Evolutionary conservation across 1,140 invertebrate genomes (phyloP).

Genomic region (Aphelinus atriplicis): DNA sequence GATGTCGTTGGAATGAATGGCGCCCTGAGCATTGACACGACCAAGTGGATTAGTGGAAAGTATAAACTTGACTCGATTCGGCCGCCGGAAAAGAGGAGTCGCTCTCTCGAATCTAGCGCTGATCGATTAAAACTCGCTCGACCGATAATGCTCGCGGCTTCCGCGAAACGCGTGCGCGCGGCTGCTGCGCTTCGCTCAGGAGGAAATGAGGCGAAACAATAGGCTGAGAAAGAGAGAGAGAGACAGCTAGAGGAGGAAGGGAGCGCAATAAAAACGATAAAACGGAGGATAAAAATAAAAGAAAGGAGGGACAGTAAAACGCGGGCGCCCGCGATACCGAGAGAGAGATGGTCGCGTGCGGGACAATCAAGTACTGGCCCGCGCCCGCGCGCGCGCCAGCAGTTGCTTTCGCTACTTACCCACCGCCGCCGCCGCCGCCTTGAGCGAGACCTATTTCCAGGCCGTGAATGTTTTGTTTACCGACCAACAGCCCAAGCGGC

Average conservation of each 20-base stretch:
- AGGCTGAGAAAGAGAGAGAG: constrained; percentile 18
- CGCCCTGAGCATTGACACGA: too few species aligned
- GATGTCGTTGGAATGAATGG: too few species aligned
- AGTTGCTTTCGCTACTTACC: too few species aligned
- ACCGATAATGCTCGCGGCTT: constrained; percentile 16
- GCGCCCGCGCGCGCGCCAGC: background rate
- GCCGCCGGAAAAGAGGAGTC: constrained; percentile 21
- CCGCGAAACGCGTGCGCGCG: constrained; percentile 23
- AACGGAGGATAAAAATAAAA: background rate
- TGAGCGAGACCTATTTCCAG: too few species aligned
- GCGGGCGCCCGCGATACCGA: too few species aligned
- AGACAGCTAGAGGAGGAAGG: constrained; percentile 12
- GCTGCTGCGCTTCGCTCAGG: background rate
- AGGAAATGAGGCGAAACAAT: constrained; percentile 33
- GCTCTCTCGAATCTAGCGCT: constrained; percentile 23
- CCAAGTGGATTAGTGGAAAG: background rate
- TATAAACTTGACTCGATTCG: background rate
- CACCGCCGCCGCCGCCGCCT: too few species aligned
- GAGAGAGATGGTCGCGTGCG: too few species aligned
- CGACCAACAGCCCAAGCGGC: too few species aligned
- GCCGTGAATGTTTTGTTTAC: too few species aligned
- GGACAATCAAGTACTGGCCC: background rate
- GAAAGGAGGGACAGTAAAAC: too few species aligned
- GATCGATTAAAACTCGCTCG: constrained; percentile 17
- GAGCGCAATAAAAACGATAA: too few species aligned